Base-by-base conservation (phyloP, 2,888 invertebrate species). In the Atethmia centrago region DNA sequence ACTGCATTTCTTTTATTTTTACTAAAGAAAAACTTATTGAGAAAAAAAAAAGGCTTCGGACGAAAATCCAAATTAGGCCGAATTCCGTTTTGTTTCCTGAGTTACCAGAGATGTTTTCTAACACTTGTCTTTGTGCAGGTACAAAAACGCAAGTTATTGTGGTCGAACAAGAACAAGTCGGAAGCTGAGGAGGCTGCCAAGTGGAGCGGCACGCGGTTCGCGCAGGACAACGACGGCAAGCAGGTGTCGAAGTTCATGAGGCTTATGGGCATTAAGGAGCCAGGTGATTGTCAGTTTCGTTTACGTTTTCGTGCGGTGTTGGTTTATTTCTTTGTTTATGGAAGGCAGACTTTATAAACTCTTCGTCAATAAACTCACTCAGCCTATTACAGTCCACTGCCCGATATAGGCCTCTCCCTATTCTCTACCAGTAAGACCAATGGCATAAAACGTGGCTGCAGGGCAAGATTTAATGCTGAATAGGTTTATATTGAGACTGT, bases 191-290 rank as follows among this genome's bases (percentile, higher is more conserved):
- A 95, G 74, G 94, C 94, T 1, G 95, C 94, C 84, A 97, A 97
- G 80, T 99, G 99, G 99, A 98, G 98, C 86, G 97, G 97, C 81
- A 98, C 99, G 0, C 98, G 98, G 42, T 99, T 99, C 94, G 98
- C 98, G 0, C 98, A 99, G 92, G 99, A 99, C 94, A 97, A 97
- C 36, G 99, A 99, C 93, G 99, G 99, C 80, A 98, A 98, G 94
- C 98, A 99, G 88, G 98, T 98, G 0, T 98, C 98, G 74, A 99
- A 99, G 96, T 99, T 99, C 94, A 98, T 99, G 96, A 97, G 99
- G 82, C 97, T 99, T 63, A 99, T 99, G 99, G 99, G 99, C 65
- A 99, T 99, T 82, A 98, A 98, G 93, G 97, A 97, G 40, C 95
- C 95, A 56, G 94, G 96, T 95, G 67, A 19, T 9, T 55, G 55